A percentile compares a stretch with the other conserved stretches of the same genome.
phyloP scores from a whole-genome alignment of 1,140 invertebrate genomes.

The Chelonus insularis region DNA sequence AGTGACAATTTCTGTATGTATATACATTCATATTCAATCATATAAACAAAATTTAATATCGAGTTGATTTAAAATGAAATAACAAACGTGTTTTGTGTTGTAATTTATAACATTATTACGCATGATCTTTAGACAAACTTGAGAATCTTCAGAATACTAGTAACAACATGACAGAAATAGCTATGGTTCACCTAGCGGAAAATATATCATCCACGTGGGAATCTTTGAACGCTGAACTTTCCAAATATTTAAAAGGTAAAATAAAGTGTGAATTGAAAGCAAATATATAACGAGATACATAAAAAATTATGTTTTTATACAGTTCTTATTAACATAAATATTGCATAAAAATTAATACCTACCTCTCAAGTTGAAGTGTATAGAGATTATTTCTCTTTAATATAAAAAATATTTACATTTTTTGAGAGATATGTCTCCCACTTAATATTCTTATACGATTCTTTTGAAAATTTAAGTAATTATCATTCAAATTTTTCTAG shows the following conservation, averaged over 20 bases:
- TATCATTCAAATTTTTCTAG: too few relatives aligned
- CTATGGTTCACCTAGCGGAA: slow-evolving; percentile 32
- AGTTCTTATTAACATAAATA: too few relatives aligned
- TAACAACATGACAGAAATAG: slow-evolving; percentile 31
- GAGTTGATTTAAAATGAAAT: not conserved
- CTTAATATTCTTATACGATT: too few relatives aligned
- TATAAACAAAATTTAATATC: not conserved
- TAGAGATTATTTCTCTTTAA: too few relatives aligned
- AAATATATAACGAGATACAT: too few relatives aligned
- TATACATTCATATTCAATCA: not conserved
- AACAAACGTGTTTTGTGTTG: not conserved
- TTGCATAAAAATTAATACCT: too few relatives aligned
- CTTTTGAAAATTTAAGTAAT: too few relatives aligned
- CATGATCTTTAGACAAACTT: slow-evolving; percentile 34
- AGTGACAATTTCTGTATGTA: slow-evolving; percentile 40
- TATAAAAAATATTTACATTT: too few relatives aligned
- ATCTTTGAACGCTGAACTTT: slow-evolving; percentile 33
- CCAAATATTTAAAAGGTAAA: slow-evolving; percentile 44
- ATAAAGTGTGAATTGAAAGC: too few relatives aligned
- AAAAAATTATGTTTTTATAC: too few relatives aligned
- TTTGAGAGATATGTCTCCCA: too few relatives aligned
- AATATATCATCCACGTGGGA: slow-evolving; percentile 30
- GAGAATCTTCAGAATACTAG: slow-evolving; percentile 36
- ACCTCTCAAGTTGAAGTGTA: too few relatives aligned
- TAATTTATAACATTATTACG: not conserved